Evolutionary conservation across 35 echinoderm and acorn worm species (phyloP), one percentile per base, ranked within the genome.

Genomic region (Ophioderma brevispina): DNA sequence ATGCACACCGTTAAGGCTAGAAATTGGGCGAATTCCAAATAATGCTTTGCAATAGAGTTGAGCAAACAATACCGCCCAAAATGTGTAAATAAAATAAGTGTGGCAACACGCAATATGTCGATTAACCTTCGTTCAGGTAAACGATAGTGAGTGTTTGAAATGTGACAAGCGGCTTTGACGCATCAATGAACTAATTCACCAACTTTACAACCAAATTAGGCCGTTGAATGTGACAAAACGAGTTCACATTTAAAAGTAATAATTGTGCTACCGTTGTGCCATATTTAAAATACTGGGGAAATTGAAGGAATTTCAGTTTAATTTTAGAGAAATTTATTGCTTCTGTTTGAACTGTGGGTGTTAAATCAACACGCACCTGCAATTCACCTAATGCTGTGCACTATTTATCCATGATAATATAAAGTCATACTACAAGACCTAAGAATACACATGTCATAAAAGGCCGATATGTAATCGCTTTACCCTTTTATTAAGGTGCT

Each of bases 401-500:
- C 59, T 70, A 70, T 70, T 70, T 70, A 70, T 70, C 59, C 59
- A 25, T 30, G 59, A 70, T 70, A 18, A 70, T 70, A 70, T 46
- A 70, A 70, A 70, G 59, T 70, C 59, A 70, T 70, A 70, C 28
- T 70, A 70, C 59, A 70, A 70, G 59, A 70, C 3, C 59, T 30
- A 70, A 70, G 59, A 70, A 70, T 70, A 70, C 59, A 70, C 4
- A 25, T 30, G n/a, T 70, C 59, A 70, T 70, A 70, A 70, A 70
- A 70, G 59, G 6, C 59, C 59, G 59, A 70, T 30, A 70, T 70
- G 59, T 70, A 70, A 70, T 70, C 59, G 59, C 59, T 70, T 70
- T 70, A 70, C 59, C 59, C 59, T 25, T 70, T 70, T 70, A 25
- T 30, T 25, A 13, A 4, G 41, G 17, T 46, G 41, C 59, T 70